Evolutionary conservation across 2,888 invertebrate species (phyloP), one percentile per base, ranked within the genome.

Genomic region (Napeogenes inachia): DNA sequence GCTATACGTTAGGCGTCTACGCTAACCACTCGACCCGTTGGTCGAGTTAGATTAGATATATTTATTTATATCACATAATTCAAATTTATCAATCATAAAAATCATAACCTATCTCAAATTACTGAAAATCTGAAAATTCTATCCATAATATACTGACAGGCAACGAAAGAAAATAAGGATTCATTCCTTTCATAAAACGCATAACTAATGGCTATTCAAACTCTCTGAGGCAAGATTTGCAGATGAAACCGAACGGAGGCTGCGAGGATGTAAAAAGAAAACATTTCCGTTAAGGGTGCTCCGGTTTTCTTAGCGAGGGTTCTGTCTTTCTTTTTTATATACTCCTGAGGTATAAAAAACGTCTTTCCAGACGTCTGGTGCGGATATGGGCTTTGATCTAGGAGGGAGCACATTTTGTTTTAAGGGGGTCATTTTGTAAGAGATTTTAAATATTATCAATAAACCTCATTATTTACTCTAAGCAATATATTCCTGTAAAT

Each of bases 171-270:
- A 66, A 69, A 68, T 68, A 68, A 69, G 68, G 66, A 68, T 64
- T 69, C 68, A 69, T 68, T 68, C 68, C 66, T 69, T 69, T 68
- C 69, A 69, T 67, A 66, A 66, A 69, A 67, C 65, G 69, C 69
- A 67, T 69, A 68, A 68, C 68, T 69, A 69, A 69, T 68, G 68
- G 64, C 69, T 65, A 69, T 69, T 69, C 69, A 69, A 68, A 69
- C 60, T 66, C 68, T 65, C 66, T 65, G 63, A 61, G 65, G 65
- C 69, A 66, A 66, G 66, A 61, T 67, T 66, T 62, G 57, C 63
- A 63, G 68, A 69, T 66, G 65, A 63, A 68, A 68, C 68, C 68
- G 69, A 66, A 69, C 64, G 66, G 64, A 55, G 69, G 59, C 64
- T 58, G 59, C 38, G 62, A 63, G 63, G 64, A 58, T 62, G 63